These are phyloP conservation scores for Gymnobelideus leadbeateri DNA, from an alignment of 2,113 vertebrate species.

Conservation along the genomic window DNA sequence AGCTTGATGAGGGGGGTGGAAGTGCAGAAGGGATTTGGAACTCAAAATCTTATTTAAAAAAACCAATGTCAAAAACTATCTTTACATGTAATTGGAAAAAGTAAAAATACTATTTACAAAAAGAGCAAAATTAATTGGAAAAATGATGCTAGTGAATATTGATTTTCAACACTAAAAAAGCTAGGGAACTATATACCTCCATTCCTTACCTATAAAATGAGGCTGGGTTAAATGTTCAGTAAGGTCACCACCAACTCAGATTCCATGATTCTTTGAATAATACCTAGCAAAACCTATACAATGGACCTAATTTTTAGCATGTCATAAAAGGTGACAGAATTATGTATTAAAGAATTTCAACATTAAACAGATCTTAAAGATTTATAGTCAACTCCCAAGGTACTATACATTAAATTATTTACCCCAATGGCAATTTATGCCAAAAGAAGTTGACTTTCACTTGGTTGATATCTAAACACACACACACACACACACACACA, in stretches of 20 bases:
- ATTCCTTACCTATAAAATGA: background rate
- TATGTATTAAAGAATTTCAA: background rate
- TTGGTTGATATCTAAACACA: conserved; percentile 6
- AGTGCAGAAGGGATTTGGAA: background rate
- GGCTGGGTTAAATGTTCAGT: background rate
- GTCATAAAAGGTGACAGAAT: background rate
- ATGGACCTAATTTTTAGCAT: background rate
- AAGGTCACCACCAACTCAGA: background rate
- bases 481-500: background rate
- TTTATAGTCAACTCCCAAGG: background rate
- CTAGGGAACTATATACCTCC: background rate
- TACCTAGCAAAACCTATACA: background rate
- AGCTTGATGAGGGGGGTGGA: background rate
- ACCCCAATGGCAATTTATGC: background rate
- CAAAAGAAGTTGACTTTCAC: conserved; percentile 45
- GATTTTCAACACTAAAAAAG: background rate
- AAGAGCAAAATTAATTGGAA: background rate
- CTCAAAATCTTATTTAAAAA: background rate
- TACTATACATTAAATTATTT: background rate
- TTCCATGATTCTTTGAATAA: background rate
- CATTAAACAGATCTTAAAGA: background rate
- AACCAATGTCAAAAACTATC: background rate
- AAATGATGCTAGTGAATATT: background rate
- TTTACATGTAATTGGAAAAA: background rate
- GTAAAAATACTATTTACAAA: background rate